phyloP scores from a whole-genome alignment of 1,140 invertebrate genomes.

The Drosophila ogumai region DNA sequence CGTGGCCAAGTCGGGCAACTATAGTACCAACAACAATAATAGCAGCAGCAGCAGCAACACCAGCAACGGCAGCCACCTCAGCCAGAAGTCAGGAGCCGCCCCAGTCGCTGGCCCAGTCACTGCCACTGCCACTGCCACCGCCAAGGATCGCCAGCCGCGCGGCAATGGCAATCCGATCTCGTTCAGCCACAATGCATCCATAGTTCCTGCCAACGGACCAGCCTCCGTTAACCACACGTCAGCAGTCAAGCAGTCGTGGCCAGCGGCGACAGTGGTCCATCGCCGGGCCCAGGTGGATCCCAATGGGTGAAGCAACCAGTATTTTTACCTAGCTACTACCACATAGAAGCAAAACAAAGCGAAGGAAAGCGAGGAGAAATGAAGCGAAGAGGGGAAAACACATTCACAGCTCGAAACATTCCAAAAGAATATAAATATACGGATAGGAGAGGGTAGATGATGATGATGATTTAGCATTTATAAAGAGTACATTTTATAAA shows the following conservation, averaged over 20 bases:
- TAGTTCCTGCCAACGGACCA: constrained; percentile 78
- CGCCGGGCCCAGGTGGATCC: constrained; percentile 81
- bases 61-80: constrained; percentile 24
- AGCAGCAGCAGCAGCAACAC: constrained; percentile 41
- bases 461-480: constrained; percentile 49
- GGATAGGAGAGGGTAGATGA: constrained; percentile 15
- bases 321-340: constrained; percentile 72
- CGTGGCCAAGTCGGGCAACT: constrained; percentile 46
- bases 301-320: constrained; percentile 73
- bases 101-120: constrained; percentile 3
- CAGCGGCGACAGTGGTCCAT: constrained; percentile 61
- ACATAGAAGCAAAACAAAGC: constrained; percentile 39
- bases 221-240: constrained; percentile 59
- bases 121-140: constrained; percentile 17
- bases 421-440: constrained; percentile 60
- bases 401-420: constrained; percentile 81
- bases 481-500: constrained; percentile 77
- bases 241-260: constrained; percentile 66
- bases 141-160: constrained; percentile 61
- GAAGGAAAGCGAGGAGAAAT: not conserved
- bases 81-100: constrained; percentile 26
- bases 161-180: constrained; percentile 59
- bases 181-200: constrained; percentile 65
- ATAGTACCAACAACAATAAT: constrained; percentile 29
- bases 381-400: constrained; percentile 5